These are phyloP conservation scores for Euclidia mi DNA, from an alignment of 2,888 invertebrate species.

Conservation along the genomic window DNA sequence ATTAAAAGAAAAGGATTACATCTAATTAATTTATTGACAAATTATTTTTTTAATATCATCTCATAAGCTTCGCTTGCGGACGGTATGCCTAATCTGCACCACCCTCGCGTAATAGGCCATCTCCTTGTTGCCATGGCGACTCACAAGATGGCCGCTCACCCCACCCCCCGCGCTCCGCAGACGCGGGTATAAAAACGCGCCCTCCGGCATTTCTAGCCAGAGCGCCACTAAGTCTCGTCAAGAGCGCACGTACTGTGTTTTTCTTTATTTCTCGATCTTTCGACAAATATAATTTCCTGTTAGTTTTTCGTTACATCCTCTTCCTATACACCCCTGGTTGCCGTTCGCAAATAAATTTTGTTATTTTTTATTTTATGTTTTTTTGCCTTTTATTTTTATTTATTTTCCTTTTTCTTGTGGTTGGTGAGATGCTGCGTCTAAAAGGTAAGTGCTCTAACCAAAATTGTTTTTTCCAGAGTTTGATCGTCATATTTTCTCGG, in stretches of 20 bases:
- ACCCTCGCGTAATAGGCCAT: conserved; percentile 89
- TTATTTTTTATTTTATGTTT: conserved; percentile 50
- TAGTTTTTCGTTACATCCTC: conserved; percentile 28
- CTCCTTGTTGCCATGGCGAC: conserved; percentile 86
- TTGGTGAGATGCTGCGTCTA: conserved; percentile 58
- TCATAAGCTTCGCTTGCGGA: conserved; percentile 64
- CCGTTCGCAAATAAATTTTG: conserved; percentile 54
- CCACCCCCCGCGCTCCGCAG: conserved; percentile 69
- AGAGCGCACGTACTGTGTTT: conserved; percentile 67
- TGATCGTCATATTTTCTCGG: conserved; percentile 10
- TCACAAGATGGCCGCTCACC: conserved; percentile 84
- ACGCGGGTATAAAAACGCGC: conserved; percentile 78
- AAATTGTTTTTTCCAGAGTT: conserved; percentile 44
- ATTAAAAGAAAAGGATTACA: conserved; percentile 51
- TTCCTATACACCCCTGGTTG: conserved; percentile 36
- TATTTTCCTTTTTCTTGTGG: conserved; percentile 64
- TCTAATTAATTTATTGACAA: conserved; percentile 52
- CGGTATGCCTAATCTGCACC: conserved; percentile 87
- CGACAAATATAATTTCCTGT: conserved; percentile 61
- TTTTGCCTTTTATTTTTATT: conserved; percentile 53
- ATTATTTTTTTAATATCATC: conserved; percentile 58
- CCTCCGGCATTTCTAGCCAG: conserved; percentile 70
- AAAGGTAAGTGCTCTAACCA: conserved; percentile 73
- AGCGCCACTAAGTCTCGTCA: conserved; percentile 80
- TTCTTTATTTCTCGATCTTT: conserved; percentile 63